These are phyloP conservation scores for Climacteris rufus DNA, from an alignment of 2,113 vertebrate species.

Conservation along the genomic window DNA sequence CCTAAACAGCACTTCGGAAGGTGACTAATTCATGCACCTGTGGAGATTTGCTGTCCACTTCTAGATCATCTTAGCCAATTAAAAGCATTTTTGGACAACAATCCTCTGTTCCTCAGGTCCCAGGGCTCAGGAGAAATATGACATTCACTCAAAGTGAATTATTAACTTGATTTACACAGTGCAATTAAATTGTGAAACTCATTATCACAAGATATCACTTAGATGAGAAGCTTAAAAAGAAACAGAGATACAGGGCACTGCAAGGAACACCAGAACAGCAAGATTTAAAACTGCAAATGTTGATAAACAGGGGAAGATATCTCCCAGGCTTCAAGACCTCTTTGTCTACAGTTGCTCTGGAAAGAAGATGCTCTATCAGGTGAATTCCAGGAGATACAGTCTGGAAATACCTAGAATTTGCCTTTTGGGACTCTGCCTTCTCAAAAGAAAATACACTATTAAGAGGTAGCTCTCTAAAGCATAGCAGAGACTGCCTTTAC, in stretches of 20 bases:
- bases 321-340: neutral
- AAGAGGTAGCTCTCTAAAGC: neutral
- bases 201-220: neutral
- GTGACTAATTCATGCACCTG: neutral
- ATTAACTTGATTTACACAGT: neutral
- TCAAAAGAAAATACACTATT: neutral
- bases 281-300: accelerated
- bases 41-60: neutral
- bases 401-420: neutral
- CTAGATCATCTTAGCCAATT: neutral
- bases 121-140: neutral
- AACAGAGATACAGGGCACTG: neutral
- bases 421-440: neutral
- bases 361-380: neutral
- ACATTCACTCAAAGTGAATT: neutral
- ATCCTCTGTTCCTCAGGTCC: neutral
- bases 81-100: neutral
- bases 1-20: neutral
- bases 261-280: neutral
- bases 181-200: neutral
- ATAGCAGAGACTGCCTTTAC: neutral
- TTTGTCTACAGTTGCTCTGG: neutral
- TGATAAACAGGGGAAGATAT: neutral
- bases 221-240: neutral
- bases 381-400: neutral